Evolutionary conservation across 2,888 invertebrate species (phyloP).

Genomic region (Mellilla xanthometata): DNA sequence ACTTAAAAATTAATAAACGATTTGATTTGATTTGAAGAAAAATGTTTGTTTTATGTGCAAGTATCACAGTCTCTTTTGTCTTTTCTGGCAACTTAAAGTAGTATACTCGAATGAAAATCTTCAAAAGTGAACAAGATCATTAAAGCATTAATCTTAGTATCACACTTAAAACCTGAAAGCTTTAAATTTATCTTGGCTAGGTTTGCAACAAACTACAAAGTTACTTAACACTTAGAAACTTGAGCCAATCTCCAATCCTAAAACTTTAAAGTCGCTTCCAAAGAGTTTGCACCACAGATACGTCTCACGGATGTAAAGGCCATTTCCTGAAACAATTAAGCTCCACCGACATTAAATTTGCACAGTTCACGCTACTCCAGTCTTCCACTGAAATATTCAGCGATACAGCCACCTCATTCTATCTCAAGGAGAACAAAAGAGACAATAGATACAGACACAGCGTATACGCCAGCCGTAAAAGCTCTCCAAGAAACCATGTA

Average conservation of each 20-base stretch:
- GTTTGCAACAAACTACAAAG: neutral
- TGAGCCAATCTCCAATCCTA: neutral
- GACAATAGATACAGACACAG: conserved; percentile 12
- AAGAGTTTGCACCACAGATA: conserved; percentile 5
- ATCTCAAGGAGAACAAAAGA: conserved; percentile 25
- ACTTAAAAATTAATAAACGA: too few relatives aligned
- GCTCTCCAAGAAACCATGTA: conserved; percentile 9
- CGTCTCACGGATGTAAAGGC: conserved; percentile 23
- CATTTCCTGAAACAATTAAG: conserved; percentile 52
- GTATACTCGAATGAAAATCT: too few relatives aligned
- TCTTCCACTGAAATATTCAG: conserved; percentile 40
- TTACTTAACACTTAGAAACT: neutral
- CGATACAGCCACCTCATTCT: conserved; percentile 23
- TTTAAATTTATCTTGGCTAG: too few relatives aligned
- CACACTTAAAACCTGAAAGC: too few relatives aligned
- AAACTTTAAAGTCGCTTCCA: conserved; percentile 6
- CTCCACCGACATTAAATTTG: conserved; percentile 45
- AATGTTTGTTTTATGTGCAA: too few relatives aligned
- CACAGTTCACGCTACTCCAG: conserved; percentile 38
- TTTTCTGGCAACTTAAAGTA: too few relatives aligned
- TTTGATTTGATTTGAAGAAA: too few relatives aligned
- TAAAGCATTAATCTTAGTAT: too few relatives aligned
- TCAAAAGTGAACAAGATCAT: too few relatives aligned
- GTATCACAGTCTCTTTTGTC: too few relatives aligned
- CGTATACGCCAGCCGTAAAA: conserved; percentile 16